Evolutionary conservation across 2,113 vertebrate genomes (phyloP), one percentile per base, ranked within the genome.

Genomic region (Apodemus speciosus): DNA sequence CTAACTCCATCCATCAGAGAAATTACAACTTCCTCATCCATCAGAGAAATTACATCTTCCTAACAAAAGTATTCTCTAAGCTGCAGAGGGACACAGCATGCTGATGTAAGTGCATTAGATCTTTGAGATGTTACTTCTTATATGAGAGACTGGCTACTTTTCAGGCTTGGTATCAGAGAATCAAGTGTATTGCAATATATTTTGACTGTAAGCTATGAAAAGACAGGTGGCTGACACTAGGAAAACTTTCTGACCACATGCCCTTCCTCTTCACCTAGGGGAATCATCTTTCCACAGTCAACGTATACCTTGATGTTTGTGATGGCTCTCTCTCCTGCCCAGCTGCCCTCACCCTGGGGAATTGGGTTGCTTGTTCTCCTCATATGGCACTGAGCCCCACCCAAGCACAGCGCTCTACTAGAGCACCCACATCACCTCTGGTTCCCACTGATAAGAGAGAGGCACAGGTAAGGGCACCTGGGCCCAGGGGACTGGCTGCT

Each of bases 361-460:
- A 14, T 21, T 68, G 23, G 4, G 25, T 6, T 27, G 18, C 84
- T 53, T 49, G 64, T 0, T 68, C 1, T 21, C 10, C 21, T 40
- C 11, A 21, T 1, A n/a, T 0, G 7, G 20, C 0, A 1, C 60
- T 25, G 5, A 7, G 23, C 10, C 23, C 56, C 27, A 14, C 13
- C 11, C 1, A 4, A 1, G n/a, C 0, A 0, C 25, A 3, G 27
- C 0, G 2, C 46, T 0, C 43, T 62, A 20, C 35, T 3, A n/a
- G 69, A 16, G 58, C 2, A 1, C 35, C 11, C 0, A 9, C 10
- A 25, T 40, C 35, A 43, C 60, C 68, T 11, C 0, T 2, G 1
- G 1, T 43, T 40, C n/a, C 43, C 6, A 40, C 3, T 4, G 35
- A 27, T 35, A 46, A 46, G 3, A 25, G 18, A 32, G 43, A 53